Evolutionary conservation across 2,888 invertebrate genomes (phyloP).

Genomic region (Drosophila mulleri): DNA sequence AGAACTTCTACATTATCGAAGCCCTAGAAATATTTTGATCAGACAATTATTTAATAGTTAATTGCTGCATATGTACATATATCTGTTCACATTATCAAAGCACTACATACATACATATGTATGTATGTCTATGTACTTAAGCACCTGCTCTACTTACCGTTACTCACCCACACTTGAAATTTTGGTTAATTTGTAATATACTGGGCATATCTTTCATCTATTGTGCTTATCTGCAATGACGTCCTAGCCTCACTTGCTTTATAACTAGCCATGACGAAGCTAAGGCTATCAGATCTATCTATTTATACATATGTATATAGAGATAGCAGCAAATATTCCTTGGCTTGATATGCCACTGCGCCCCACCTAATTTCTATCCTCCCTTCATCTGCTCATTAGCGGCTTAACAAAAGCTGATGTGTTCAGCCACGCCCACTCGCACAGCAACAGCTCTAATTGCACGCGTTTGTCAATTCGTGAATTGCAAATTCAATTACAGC

Average conservation of each 20-base stretch:
- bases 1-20: not conserved
- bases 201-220: conserved; percentile 1
- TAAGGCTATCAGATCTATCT: conserved; percentile 16
- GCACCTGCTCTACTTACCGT: not conserved
- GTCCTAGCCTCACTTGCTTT: not conserved
- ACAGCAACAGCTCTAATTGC: conserved; percentile 51
- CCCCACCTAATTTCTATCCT: not conserved
- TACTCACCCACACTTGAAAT: not conserved
- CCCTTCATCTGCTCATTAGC: conserved; percentile 42
- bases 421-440: not conserved
- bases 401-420: conserved; percentile 22
- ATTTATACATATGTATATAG: conserved; percentile 19
- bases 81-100: conserved; percentile 3
- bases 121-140: not conserved
- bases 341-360: not conserved
- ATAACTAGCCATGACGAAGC: not conserved
- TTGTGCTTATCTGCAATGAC: conserved; percentile 6
- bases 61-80: not conserved
- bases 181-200: not conserved
- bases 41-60: not conserved
- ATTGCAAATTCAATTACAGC: conserved; percentile 60
- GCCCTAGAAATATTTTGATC: not conserved
- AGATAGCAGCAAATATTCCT: not conserved
- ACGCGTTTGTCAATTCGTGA: conserved; percentile 48
- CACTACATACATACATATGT: not conserved